Conservation (phyloP, 2,113 vertebrate genomes). For the Rattus rattus region DNA sequence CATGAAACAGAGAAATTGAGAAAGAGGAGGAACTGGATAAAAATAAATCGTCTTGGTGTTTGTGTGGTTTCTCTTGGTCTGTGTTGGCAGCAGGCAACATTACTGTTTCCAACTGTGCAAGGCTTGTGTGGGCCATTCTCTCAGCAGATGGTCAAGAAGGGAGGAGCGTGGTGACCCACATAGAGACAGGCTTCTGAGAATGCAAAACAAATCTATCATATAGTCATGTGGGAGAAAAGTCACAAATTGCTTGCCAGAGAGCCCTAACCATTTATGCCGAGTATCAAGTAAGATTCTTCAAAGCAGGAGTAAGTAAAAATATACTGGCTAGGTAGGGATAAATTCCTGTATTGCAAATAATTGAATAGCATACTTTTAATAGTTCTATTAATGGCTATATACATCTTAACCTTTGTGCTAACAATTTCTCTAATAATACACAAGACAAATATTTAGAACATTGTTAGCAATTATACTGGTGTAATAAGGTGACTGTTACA, state of each 20-base stretch:
- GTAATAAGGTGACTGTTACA: neutral
- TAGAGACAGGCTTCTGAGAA: constrained; percentile 21
- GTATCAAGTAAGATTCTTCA: constrained; percentile 31
- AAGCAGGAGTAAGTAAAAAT: neutral
- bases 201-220: neutral
- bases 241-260: constrained; percentile 12
- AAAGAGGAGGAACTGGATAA: neutral
- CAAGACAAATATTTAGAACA: neutral
- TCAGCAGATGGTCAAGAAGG: constrained; percentile 70
- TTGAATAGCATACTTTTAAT: neutral
- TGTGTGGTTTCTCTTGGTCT: neutral
- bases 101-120: constrained; percentile 23
- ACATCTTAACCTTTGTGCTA: neutral
- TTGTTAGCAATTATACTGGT: neutral
- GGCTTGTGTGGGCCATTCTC: constrained; percentile 1
- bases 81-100: neutral
- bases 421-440: neutral
- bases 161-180: constrained; percentile 70
- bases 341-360: neutral
- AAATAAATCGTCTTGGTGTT: neutral
- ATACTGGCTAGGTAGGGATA: neutral
- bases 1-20: neutral
- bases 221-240: neutral
- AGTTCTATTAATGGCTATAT: neutral
- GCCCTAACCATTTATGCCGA: constrained; percentile 19